A percentile compares a stretch with the other conserved stretches of the same genome.
phyloP scores from a whole-genome alignment of 2,797 vertebrate genomes.

The Falco peregrinus region DNA sequence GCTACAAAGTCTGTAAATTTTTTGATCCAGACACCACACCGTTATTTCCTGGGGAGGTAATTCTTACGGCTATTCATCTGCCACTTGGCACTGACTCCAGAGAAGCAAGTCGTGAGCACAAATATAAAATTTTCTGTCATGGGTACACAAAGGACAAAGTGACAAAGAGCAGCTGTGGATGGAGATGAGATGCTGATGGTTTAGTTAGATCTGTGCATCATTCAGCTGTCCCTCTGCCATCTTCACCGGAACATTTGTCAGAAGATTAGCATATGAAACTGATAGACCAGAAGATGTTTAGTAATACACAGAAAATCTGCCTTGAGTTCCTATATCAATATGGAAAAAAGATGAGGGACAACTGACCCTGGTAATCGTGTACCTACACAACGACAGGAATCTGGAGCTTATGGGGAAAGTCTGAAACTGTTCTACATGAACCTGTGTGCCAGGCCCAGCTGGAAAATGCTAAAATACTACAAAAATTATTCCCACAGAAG shows the following conservation, averaged over 20 bases:
- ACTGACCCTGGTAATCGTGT: neutral
- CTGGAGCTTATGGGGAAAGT: neutral
- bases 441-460: neutral
- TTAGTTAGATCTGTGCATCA: neutral
- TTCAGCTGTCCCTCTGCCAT: neutral
- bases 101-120: neutral
- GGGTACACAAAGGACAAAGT: neutral
- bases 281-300: neutral
- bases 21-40: neutral
- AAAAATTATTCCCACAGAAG: neutral
- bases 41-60: neutral
- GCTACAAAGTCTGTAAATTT: neutral
- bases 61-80: neutral
- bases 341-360: neutral
- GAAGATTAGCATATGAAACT: neutral
- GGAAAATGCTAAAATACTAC: neutral
- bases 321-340: neutral
- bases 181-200: neutral
- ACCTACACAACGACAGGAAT: neutral
- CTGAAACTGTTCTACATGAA: neutral
- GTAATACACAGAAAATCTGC: neutral
- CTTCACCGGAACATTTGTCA: neutral
- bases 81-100: neutral
- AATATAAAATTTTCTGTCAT: neutral
- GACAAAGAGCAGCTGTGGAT: neutral